Evolutionary conservation across 2,113 vertebrate species (phyloP).

Genomic region (Lagopus muta): DNA sequence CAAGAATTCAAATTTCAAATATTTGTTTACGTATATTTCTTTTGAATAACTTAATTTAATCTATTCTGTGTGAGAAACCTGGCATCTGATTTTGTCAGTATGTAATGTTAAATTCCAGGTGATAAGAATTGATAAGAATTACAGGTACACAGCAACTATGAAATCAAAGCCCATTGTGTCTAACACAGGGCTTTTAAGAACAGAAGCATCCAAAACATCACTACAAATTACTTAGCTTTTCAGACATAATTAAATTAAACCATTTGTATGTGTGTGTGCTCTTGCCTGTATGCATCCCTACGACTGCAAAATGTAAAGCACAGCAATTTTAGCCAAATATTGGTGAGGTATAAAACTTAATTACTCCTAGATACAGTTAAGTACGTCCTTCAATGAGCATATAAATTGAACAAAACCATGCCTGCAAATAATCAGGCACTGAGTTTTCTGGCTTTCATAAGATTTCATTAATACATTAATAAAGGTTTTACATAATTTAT

Average conservation of each 20-base stretch:
- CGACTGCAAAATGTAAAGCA: not conserved
- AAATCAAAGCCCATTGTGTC: not conserved
- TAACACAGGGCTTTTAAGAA: not conserved
- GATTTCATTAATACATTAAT: slow-evolving; percentile 38
- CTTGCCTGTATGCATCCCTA: not conserved
- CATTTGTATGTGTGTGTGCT: not conserved
- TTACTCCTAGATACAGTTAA: not conserved
- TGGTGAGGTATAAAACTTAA: slow-evolving; percentile 39
- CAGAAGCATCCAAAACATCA: not conserved
- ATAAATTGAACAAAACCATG: not conserved
- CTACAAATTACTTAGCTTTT: not conserved
- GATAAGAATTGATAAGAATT: not conserved
- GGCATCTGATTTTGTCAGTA: not conserved
- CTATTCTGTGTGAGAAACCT: not conserved
- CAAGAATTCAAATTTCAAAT: not conserved
- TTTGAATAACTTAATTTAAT: not conserved
- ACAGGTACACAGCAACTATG: not conserved
- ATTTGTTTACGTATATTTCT: not conserved
- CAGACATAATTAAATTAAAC: not conserved
- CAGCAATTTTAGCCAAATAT: slow-evolving; percentile 5
- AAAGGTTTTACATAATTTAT: slow-evolving; percentile 3
- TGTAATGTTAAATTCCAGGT: not conserved
- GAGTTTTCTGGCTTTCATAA: slow-evolving; percentile 25
- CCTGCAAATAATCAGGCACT: slow-evolving; percentile 26
- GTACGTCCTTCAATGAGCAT: not conserved